Percentiles rank a stretch among this genome's conserved stretches.
phyloP scores from a whole-genome alignment of 2,113 vertebrate genomes.

The Hiodon alosoides region DNA sequence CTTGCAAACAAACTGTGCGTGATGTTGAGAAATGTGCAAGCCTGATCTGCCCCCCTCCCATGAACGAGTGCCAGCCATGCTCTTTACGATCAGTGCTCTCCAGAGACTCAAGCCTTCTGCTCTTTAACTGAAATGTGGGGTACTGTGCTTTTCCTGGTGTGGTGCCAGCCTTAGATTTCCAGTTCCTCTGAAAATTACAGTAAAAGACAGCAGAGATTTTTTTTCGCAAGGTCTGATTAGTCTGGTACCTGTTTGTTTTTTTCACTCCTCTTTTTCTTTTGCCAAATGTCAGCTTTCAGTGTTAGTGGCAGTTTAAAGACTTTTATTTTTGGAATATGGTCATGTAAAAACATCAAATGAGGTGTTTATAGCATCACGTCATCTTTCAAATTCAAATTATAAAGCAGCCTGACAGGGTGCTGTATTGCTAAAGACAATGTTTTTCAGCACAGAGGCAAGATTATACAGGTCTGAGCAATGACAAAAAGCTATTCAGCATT shows the following conservation, averaged over 20 bases:
- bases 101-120: too few relatives aligned
- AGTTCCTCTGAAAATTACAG: background rate
- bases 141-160: too few relatives aligned
- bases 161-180: background rate
- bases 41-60: background rate
- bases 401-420: background rate
- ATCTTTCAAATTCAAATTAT: background rate
- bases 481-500: conserved; percentile 7
- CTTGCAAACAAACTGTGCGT: background rate
- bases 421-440: background rate
- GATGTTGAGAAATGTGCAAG: background rate
- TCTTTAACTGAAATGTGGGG: too few relatives aligned
- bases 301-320: background rate
- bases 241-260: too few relatives aligned
- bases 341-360: background rate
- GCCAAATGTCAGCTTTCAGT: background rate
- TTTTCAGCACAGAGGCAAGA: conserved; percentile 4
- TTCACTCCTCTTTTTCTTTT: too few relatives aligned
- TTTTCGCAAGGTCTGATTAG: background rate
- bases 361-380: background rate
- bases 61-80: too few relatives aligned
- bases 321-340: background rate
- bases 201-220: background rate
- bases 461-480: background rate
- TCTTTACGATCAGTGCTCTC: too few relatives aligned